Evolutionary conservation across 2,113 vertebrate genomes (phyloP).

Genomic region (Cinclus cinclus): DNA sequence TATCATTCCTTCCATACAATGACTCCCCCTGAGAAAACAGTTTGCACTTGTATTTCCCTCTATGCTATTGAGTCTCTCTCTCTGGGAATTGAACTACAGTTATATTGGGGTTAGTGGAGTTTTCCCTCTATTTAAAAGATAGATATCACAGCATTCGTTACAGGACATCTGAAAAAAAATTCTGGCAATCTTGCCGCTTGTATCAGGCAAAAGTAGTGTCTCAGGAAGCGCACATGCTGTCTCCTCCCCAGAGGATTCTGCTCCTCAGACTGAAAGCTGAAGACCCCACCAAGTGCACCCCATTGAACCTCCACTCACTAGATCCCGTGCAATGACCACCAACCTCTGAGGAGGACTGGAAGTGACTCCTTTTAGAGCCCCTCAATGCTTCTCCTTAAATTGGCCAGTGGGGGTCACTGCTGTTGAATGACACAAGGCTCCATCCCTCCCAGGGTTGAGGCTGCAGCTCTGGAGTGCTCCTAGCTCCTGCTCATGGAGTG

Average conservation of each 20-base stretch:
- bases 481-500: conserved; percentile 83
- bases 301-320: conserved; percentile 73
- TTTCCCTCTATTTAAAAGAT: conserved; percentile 49
- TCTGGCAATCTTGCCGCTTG: conserved; percentile 39
- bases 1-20: background rate
- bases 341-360: conserved; percentile 84
- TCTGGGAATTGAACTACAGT: conserved; percentile 24
- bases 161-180: conserved; percentile 4
- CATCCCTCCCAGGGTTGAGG: conserved; percentile 85
- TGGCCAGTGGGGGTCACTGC: conserved; percentile 84
- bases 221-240: conserved; percentile 48
- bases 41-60: conserved; percentile 18
- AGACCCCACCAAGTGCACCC: conserved; percentile 68
- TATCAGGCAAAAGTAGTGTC: conserved; percentile 33
- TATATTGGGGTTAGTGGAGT: conserved; percentile 28
- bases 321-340: conserved; percentile 80
- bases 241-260: conserved; percentile 53
- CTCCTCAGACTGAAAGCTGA: conserved; percentile 62
- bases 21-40: conserved; percentile 16
- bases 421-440: conserved; percentile 83
- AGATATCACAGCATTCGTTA: conserved; percentile 19
- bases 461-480: conserved; percentile 81
- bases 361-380: conserved; percentile 84
- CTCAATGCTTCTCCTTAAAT: conserved; percentile 85
- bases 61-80: background rate